Percentiles rank a stretch among this genome's conserved stretches.
phyloP scores from a whole-genome alignment of 2,797 vertebrate genomes.

The Chelon auratus region DNA sequence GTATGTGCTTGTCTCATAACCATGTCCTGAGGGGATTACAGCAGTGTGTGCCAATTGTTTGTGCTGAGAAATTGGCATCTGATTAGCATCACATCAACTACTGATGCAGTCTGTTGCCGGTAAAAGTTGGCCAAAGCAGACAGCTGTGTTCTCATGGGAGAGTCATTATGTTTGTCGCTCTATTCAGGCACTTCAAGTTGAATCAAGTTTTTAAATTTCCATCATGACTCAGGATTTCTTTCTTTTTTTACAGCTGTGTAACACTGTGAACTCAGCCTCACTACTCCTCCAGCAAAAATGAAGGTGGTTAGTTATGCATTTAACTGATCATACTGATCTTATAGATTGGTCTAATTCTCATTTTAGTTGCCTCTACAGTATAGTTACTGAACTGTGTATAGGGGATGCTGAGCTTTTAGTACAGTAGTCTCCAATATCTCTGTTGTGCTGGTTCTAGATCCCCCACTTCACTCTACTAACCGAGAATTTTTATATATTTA shows the following conservation, averaged over 20 bases:
- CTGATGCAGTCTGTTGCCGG: constrained; percentile 36
- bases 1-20: constrained; percentile 17
- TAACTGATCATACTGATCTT: constrained; percentile 1
- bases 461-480: too few relatives aligned
- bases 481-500: too few relatives aligned
- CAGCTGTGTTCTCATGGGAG: constrained; percentile 74
- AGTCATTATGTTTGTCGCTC: constrained; percentile 12
- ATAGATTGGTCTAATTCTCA: neutral
- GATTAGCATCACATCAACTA: constrained; percentile 49
- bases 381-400: neutral
- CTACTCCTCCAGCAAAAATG: constrained; percentile 5
- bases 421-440: too few relatives aligned
- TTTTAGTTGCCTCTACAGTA: neutral
- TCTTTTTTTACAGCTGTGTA: constrained; percentile 4
- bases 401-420: neutral
- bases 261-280: neutral
- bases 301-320: constrained; percentile 18
- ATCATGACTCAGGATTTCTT: constrained; percentile 51
- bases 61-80: constrained; percentile 22
- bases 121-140: constrained; percentile 49
- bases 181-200: constrained; percentile 48
- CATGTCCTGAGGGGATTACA: constrained; percentile 26
- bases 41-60: constrained; percentile 27
- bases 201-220: constrained; percentile 41
- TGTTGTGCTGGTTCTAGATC: too few relatives aligned